phyloP scores from a whole-genome alignment of 2,113 vertebrate species.

The Falcunculus frontatus region DNA sequence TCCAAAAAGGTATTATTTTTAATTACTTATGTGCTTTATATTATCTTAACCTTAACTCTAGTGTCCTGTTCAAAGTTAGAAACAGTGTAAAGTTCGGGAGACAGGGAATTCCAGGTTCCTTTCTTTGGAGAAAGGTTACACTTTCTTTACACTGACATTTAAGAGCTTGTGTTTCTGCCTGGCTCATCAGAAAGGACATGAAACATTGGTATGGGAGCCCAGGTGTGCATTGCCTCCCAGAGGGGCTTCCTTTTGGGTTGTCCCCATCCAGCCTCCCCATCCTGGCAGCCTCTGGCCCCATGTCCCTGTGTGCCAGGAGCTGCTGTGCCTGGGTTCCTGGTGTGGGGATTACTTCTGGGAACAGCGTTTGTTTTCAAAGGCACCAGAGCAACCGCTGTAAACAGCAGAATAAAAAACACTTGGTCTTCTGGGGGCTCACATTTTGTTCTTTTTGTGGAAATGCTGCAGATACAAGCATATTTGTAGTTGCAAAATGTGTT shows the following conservation, averaged over 20 bases:
- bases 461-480: not conserved
- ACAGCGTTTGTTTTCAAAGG: not conserved
- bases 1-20: not conserved
- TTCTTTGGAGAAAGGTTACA: not conserved
- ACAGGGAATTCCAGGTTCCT: not conserved
- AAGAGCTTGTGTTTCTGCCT: not conserved
- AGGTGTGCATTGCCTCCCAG: not conserved
- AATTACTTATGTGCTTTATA: not conserved
- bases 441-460: constrained; percentile 5
- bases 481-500: not conserved
- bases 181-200: not conserved
- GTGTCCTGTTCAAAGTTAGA: not conserved
- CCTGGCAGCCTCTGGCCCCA: not conserved
- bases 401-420: not conserved
- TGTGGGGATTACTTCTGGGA: not conserved
- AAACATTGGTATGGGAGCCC: rapidly evolving
- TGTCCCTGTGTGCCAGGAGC: not conserved
- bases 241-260: not conserved
- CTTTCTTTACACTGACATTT: not conserved
- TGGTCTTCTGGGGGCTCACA: not conserved
- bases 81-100: not conserved
- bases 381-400: constrained; percentile 21
- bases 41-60: not conserved
- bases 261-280: rapidly evolving
- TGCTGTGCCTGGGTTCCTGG: not conserved